Conservation (phyloP, 2,888 invertebrate genomes). For the Lithosia quadra region DNA sequence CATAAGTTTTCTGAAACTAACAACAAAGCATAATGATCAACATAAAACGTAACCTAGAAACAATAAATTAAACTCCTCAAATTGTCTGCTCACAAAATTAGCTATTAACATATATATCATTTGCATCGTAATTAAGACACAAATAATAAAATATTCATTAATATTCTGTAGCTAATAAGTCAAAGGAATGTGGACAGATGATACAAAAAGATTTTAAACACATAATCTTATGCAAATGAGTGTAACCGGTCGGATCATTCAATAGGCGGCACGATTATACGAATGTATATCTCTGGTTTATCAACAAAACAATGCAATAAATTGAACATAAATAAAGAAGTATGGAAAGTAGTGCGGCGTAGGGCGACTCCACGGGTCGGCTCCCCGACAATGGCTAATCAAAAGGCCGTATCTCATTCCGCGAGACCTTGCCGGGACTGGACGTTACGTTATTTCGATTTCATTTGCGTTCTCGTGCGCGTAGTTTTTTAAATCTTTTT, state of each 20-base stretch:
- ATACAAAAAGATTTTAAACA: slow-evolving; percentile 40
- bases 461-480: slow-evolving; percentile 85
- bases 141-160: slow-evolving; percentile 42
- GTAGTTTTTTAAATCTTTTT: slow-evolving; percentile 74
- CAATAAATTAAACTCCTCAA: slow-evolving; percentile 37
- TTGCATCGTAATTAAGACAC: slow-evolving; percentile 44
- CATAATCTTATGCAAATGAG: slow-evolving; percentile 58
- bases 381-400: slow-evolving; percentile 83
- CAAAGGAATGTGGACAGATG: slow-evolving; percentile 40
- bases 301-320: slow-evolving; percentile 48
- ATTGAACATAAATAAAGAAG: slow-evolving; percentile 47
- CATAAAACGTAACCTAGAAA: slow-evolving; percentile 38
- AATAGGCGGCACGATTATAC: slow-evolving; percentile 37
- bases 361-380: slow-evolving; percentile 66
- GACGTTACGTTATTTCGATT: slow-evolving; percentile 84
- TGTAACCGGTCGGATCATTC: slow-evolving; percentile 47
- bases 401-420: slow-evolving; percentile 83
- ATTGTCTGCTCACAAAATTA: slow-evolving; percentile 39
- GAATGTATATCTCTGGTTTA: slow-evolving; percentile 34
- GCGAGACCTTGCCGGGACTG: slow-evolving; percentile 72
- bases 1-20: slow-evolving; percentile 62
- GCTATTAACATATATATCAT: slow-evolving; percentile 31
- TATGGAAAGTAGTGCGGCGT: slow-evolving; percentile 39
- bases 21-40: slow-evolving; percentile 53
- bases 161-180: slow-evolving; percentile 41